phyloP scores from a whole-genome alignment of 2,888 invertebrate species.

The Barypeithes pellucidus region DNA sequence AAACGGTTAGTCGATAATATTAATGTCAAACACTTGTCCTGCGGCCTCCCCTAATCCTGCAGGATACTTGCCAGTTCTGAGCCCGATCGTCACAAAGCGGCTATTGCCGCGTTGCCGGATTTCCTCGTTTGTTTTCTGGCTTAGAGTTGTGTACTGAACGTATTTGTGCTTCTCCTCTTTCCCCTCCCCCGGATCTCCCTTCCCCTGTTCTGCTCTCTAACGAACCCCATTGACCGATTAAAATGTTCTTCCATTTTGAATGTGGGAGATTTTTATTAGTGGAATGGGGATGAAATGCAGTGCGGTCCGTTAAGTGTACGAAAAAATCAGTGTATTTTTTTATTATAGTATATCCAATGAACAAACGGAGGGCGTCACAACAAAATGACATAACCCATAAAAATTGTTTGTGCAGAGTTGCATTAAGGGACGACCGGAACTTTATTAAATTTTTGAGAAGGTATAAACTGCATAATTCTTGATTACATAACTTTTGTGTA shows the following conservation, averaged over 20 bases:
- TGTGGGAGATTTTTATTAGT: background rate
- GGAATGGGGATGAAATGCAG: too few relatives aligned
- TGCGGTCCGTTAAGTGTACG: too few relatives aligned
- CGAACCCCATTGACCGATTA: conserved; percentile 7
- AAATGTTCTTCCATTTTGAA: background rate
- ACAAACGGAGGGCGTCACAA: too few relatives aligned
- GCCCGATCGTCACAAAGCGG: conserved; percentile 67
- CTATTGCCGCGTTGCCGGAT: conserved; percentile 64
- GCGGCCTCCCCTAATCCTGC: conserved; percentile 64
- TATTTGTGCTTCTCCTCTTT: conserved; percentile 28
- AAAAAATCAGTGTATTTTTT: too few relatives aligned
- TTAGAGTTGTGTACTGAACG: conserved; percentile 59
- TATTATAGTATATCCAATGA: too few relatives aligned
- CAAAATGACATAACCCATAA: too few relatives aligned
- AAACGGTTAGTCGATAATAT: conserved; percentile 66
- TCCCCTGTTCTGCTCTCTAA: conserved; percentile 4
- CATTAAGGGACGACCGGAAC: too few relatives aligned
- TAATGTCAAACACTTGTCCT: conserved; percentile 66
- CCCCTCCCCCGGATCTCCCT: background rate
- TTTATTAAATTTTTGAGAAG: too few relatives aligned
- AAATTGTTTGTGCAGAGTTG: too few relatives aligned
- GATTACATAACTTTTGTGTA: too few relatives aligned
- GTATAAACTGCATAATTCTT: too few relatives aligned
- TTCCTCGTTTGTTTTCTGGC: conserved; percentile 66
- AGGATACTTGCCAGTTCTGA: conserved; percentile 64